Evolutionary conservation across 2,113 vertebrate species (phyloP).

Genomic region (Sialia sialis): DNA sequence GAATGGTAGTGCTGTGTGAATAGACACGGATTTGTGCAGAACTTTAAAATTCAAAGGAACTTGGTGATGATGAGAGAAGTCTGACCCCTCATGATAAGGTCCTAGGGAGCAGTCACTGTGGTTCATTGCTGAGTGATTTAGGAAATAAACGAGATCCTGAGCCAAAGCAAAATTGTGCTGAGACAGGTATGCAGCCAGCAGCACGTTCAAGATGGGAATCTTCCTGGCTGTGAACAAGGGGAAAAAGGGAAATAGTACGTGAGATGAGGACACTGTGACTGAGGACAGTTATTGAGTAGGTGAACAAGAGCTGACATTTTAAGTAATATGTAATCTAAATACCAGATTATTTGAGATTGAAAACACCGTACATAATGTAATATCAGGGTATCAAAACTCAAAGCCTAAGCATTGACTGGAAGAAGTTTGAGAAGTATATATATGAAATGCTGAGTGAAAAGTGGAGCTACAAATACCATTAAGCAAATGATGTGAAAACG

Average conservation of each 20-base stretch:
- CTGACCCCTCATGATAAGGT: background rate
- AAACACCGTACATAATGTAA: background rate
- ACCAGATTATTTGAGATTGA: background rate
- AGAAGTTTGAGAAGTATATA: background rate
- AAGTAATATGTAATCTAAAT: background rate
- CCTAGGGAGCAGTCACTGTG: background rate
- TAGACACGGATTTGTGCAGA: background rate
- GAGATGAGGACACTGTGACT: background rate
- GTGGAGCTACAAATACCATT: background rate
- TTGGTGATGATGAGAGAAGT: background rate
- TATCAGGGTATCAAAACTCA: background rate
- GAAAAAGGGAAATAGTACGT: background rate
- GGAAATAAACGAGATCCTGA: background rate
- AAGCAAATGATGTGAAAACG: background rate
- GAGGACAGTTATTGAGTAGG: background rate
- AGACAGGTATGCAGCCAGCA: background rate
- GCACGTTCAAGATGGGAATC: background rate
- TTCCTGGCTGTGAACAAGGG: background rate
- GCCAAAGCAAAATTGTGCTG: background rate
- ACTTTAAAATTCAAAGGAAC: constrained; percentile 1
- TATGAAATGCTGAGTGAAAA: background rate
- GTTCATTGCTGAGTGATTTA: background rate
- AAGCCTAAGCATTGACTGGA: background rate
- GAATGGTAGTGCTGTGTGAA: background rate
- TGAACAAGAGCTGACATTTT: background rate